Percentiles rank a stretch among this genome's conserved stretches.
phyloP scores from a whole-genome alignment of 2,888 invertebrate genomes.

The Pyrochroa serraticornis region DNA sequence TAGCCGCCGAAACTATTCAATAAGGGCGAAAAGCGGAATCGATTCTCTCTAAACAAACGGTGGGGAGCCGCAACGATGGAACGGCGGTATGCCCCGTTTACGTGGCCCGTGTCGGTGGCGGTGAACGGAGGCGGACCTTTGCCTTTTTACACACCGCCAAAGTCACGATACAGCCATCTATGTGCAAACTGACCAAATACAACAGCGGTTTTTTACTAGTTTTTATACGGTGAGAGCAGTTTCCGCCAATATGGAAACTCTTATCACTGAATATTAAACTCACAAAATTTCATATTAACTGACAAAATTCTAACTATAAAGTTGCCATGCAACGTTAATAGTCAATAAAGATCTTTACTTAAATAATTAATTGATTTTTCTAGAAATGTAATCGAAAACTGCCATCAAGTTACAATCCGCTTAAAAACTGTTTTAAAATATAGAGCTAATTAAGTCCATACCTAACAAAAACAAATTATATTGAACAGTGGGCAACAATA shows the following conservation, averaged over 20 bases:
- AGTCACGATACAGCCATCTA: slow-evolving; percentile 56
- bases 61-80: slow-evolving; percentile 29
- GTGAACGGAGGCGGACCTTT: slow-evolving; percentile 23
- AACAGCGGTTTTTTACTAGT: slow-evolving; percentile 42
- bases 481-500: too few species aligned
- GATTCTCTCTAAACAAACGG: slow-evolving; percentile 38
- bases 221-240: slow-evolving; percentile 31
- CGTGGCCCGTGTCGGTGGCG: background rate
- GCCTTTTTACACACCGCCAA: slow-evolving; percentile 40
- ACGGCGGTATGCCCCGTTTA: slow-evolving; percentile 3
- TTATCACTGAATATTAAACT: background rate
- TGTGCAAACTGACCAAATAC: slow-evolving; percentile 53
- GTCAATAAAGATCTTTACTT: too few species aligned
- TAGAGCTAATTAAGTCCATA: too few species aligned
- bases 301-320: too few species aligned
- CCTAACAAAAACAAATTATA: too few species aligned
- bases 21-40: slow-evolving; percentile 41
- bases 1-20: slow-evolving; percentile 39
- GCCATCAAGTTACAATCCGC: too few species aligned
- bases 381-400: too few species aligned
- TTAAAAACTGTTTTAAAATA: too few species aligned
- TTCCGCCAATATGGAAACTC: slow-evolving; percentile 29
- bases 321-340: too few species aligned
- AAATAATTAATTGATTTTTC: too few species aligned
- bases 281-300: background rate